Percentiles rank a stretch among this genome's conserved stretches.
These are phyloP conservation scores for Pseudorasbora parva DNA, from an alignment of 2,113 vertebrate species.

Conservation along the genomic window DNA sequence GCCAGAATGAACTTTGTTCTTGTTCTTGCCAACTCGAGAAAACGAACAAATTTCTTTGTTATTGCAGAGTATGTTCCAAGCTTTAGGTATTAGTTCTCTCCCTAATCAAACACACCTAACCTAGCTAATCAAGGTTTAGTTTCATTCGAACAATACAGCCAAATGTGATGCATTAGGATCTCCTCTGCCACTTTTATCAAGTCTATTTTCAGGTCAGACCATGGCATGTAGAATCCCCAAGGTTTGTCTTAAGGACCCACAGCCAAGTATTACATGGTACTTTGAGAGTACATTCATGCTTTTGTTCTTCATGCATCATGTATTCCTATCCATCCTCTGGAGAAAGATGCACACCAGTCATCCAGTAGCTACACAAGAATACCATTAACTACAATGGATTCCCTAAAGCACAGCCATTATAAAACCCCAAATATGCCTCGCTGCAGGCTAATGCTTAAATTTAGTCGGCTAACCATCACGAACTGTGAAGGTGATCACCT, in stretches of 20 bases:
- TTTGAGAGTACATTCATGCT: slow-evolving; percentile 71
- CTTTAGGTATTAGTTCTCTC: background rate
- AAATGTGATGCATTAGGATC: background rate
- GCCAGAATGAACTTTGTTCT: too few relatives aligned
- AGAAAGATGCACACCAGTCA: slow-evolving; percentile 31
- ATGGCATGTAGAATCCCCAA: slow-evolving; percentile 41
- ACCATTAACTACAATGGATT: slow-evolving; percentile 30
- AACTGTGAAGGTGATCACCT: background rate
- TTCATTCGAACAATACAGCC: background rate
- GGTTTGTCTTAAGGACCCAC: slow-evolving; percentile 61
- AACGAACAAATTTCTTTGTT: too few relatives aligned
- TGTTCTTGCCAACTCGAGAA: too few relatives aligned
- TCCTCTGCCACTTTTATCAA: background rate
- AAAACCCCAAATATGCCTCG: slow-evolving; percentile 35
- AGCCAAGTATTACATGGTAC: slow-evolving; percentile 69
- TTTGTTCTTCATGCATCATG: slow-evolving; percentile 49
- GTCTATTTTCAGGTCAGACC: background rate
- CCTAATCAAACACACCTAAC: slow-evolving; percentile 11
- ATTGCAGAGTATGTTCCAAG: too few relatives aligned
- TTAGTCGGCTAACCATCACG: background rate
- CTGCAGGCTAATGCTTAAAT: slow-evolving; percentile 25
- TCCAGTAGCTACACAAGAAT: slow-evolving; percentile 30
- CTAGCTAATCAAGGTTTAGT: background rate
- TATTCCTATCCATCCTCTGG: slow-evolving; percentile 61
- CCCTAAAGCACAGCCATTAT: slow-evolving; percentile 12